These are phyloP conservation scores for Agonopterix subpropinquella DNA, from an alignment of 2,888 invertebrate species.

Conservation along the genomic window DNA sequence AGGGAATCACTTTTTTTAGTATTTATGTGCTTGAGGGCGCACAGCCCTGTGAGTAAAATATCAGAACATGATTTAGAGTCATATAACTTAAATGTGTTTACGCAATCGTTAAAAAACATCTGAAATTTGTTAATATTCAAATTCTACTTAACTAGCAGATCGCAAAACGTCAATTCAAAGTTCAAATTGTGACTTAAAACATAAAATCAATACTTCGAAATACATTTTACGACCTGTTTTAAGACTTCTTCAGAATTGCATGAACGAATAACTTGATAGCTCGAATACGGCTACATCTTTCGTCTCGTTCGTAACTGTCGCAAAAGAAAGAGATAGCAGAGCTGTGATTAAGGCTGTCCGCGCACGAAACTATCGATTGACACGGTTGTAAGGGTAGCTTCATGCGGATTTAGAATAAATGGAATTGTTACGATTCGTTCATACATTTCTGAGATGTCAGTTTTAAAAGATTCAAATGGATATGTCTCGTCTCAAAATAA, in stretches of 20 bases:
- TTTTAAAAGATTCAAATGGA: slow-evolving; percentile 8
- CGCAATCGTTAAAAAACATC: not conserved
- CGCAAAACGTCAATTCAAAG: too few species aligned
- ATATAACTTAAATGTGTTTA: not conserved
- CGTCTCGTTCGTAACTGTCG: not conserved
- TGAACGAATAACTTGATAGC: not conserved
- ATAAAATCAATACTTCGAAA: too few species aligned
- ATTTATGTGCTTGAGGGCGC: too few species aligned
- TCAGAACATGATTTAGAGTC: not conserved
- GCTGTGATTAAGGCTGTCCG: too few species aligned
- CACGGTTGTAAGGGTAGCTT: too few species aligned
- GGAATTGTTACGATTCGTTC: not conserved
- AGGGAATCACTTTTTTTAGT: too few species aligned
- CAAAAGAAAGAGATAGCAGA: too few species aligned
- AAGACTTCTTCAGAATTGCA: not conserved
- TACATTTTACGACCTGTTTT: not conserved
- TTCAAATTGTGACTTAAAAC: too few species aligned
- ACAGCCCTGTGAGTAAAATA: too few species aligned
- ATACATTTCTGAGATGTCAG: not conserved
- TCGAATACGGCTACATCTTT: not conserved
- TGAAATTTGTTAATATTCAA: not conserved
- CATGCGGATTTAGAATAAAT: too few species aligned
- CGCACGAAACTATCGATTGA: too few species aligned
- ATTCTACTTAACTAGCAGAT: too few species aligned
- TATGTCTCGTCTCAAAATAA: slow-evolving; percentile 7